phyloP scores from a whole-genome alignment of 2,113 vertebrate genomes.

The rat (Rattus norvegicus) region DNA sequence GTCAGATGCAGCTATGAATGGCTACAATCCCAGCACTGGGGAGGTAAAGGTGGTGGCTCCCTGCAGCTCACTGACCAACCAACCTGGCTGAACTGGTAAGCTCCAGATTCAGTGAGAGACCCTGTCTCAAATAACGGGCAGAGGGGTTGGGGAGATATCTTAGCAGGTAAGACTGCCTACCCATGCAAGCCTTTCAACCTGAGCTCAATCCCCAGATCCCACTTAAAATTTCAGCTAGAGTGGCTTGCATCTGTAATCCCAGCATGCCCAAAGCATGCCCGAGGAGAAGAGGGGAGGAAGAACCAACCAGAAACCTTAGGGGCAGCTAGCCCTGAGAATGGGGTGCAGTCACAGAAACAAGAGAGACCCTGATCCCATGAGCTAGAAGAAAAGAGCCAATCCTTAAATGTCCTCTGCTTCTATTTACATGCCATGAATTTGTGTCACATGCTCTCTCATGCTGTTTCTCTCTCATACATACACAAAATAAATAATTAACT shows the following conservation, averaged over 20 bases:
- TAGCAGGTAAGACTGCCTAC: neutral
- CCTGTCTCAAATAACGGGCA: neutral
- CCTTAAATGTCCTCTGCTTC: neutral
- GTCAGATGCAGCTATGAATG: neutral
- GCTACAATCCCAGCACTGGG: neutral
- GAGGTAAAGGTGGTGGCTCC: too few species aligned
- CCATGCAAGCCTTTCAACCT: neutral
- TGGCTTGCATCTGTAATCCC: neutral
- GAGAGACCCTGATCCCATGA: neutral
- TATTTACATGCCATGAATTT: too few species aligned
- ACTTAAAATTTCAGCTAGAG: too few species aligned
- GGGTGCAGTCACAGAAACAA: neutral
- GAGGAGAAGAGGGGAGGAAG: neutral
- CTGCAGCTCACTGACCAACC: neutral
- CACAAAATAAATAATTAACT: neutral
- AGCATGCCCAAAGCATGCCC: neutral
- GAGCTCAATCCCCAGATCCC: neutral
- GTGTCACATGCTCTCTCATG: neutral
- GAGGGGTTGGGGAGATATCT: neutral
- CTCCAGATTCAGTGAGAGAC: neutral
- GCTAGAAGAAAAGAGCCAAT: neutral
- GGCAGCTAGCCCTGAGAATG: neutral
- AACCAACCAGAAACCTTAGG: neutral
- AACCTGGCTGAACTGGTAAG: neutral
- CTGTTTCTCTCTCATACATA: neutral